phyloP scores from a whole-genome alignment of 2,888 invertebrate genomes.

The Bombyx huttoni region DNA sequence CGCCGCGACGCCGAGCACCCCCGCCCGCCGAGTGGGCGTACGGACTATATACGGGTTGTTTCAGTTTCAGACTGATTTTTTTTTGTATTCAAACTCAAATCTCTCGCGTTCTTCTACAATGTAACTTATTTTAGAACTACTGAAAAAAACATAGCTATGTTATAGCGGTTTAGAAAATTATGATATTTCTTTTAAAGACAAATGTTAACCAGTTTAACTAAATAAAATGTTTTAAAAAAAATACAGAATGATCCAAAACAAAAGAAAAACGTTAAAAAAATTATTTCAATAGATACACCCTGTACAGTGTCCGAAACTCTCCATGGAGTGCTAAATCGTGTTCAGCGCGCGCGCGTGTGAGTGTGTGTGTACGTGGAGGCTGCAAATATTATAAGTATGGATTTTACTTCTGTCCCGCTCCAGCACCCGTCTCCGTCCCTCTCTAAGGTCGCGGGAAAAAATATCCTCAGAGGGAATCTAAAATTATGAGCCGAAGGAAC shows the following conservation, averaged over 20 bases:
- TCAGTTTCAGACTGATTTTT: too few relatives aligned
- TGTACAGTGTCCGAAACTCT: conserved; percentile 54
- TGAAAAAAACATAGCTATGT: too few relatives aligned
- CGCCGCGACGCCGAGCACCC: conserved; percentile 41
- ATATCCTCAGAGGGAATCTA: conserved; percentile 58
- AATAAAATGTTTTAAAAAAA: too few relatives aligned
- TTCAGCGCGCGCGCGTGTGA: conserved; percentile 44
- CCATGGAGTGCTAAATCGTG: conserved; percentile 60
- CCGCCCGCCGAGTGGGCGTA: conserved; percentile 29
- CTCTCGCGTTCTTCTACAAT: too few relatives aligned
- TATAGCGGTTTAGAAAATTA: too few relatives aligned
- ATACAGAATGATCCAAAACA: too few relatives aligned
- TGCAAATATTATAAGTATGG: conserved; percentile 73
- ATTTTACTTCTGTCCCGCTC: conserved; percentile 57
- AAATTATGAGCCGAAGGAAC: conserved; percentile 48
- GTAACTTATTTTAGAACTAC: too few relatives aligned
- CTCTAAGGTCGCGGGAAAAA: conserved; percentile 48
- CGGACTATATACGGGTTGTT: conserved; percentile 28
- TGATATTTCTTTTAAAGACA: too few relatives aligned
- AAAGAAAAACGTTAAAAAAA: neutral
- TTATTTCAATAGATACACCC: conserved; percentile 16
- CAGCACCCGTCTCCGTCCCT: conserved; percentile 27
- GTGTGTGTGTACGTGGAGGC: conserved; percentile 37
- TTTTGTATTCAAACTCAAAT: too few relatives aligned
- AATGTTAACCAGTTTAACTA: too few relatives aligned